These are phyloP conservation scores for Amblyjoppa fuscipennis DNA, from an alignment of 2,888 invertebrate species.

Conservation along the genomic window DNA sequence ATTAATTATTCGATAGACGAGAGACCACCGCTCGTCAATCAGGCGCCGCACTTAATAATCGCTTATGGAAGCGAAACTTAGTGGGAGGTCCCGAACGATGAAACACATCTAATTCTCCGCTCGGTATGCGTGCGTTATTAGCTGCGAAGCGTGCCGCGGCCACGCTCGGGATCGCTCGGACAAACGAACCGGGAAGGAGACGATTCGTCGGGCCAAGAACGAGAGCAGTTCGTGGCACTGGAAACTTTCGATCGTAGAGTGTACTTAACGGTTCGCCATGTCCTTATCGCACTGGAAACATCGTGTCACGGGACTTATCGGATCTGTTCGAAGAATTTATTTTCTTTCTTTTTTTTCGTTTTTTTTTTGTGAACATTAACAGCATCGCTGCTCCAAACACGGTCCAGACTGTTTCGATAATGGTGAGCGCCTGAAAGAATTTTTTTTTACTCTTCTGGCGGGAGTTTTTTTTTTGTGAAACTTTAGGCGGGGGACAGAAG, in stretches of 20 bases:
- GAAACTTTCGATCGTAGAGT: conserved; percentile 11
- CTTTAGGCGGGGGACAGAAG: background rate
- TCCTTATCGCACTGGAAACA: background rate
- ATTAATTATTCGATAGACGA: conserved; percentile 26
- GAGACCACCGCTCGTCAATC: conserved; percentile 33
- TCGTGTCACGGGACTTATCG: background rate
- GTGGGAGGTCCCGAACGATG: conserved; percentile 40
- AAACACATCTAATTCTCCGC: conserved; percentile 21
- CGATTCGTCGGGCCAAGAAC: background rate
- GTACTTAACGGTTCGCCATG: background rate
- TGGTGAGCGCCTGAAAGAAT: background rate
- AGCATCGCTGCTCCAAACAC: background rate
- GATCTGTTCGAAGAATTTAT: background rate
- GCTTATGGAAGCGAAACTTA: background rate
- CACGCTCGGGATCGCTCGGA: background rate
- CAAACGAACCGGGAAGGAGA: conserved; percentile 20
- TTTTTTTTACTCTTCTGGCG: background rate
- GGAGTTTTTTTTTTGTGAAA: background rate
- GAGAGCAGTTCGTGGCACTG: background rate
- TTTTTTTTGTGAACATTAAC: background rate
- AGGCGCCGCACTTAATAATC: conserved; percentile 18
- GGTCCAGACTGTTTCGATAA: background rate
- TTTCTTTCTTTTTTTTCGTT: too few species aligned
- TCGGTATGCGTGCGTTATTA: conserved; percentile 8
- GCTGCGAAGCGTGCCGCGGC: conserved; percentile 12